Evolutionary conservation across 2,113 vertebrate species (phyloP), one percentile per base, ranked within the genome.

Genomic region (Panthera uncia): DNA sequence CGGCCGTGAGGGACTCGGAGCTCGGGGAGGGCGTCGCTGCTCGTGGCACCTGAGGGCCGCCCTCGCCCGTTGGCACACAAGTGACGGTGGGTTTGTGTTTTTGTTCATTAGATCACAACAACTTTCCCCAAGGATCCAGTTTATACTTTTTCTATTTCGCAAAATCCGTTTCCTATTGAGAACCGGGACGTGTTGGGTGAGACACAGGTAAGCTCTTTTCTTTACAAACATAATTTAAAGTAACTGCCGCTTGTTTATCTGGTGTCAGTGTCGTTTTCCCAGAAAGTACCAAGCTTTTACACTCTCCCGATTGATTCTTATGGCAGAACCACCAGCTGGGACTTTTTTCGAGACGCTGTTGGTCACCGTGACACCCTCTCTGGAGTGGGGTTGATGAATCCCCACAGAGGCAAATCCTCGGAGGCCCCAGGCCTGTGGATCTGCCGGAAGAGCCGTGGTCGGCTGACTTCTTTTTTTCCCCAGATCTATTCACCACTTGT

Each of bases 111-210:
- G 99, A 99, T 99, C 87, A 99, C 99, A n/a, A 99, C 99, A 13
- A 99, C 99, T 48, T 99, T 99, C 97, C 99, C 99, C 84, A 99
- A 99, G 98, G 99, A 99, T 98, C 99, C 99, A 21, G 99, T 99
- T 98, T 99, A 99, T 98, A 99, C 99, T 73, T 99, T 99, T 98
- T 99, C 99, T 97, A 99, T 99, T 96, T 99, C 99, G 48, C 99
- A 99, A 94, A 99, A 99, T 86, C 99, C 99, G 50, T 99, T 99
- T 98, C 99, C 99, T 97, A 99, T 99, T 10, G 99, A 99, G 98
- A 99, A 99, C 99, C 99, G 99, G 0, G 99, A 99, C 0, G 99
- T 99, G 52, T 98, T 99, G 90, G 99, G 99, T 95, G 99, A 99
- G 97, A 99, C 99, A 63, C 99, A 99, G 99, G 99, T 99, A 96